Base-by-base conservation (phyloP, 1,140 invertebrate species). In the Drosophila novamexicana region DNA sequence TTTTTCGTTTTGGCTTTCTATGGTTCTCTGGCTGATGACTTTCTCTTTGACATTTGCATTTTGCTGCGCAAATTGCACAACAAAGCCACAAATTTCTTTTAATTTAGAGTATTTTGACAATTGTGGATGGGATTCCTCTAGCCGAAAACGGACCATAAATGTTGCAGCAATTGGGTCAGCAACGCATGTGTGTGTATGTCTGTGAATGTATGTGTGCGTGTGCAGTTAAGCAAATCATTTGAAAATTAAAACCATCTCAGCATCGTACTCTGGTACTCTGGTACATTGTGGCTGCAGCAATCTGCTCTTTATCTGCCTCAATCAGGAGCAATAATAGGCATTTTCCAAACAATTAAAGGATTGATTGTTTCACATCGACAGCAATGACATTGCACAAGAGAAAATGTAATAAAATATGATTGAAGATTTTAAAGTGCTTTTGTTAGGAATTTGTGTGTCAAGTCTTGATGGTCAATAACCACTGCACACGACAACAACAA, bases 11-110 rank as follows among this genome's bases (percentile, higher is more conserved):
- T 79, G n/a, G 44, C 47, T 77, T 65, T 79, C 56, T 29, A 8
- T 29, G 18, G 5, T 18, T 22, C 53, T 56, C 22, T 54, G 45
- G 34, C 16, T 44, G 56, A 58, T 57, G 62, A 54, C 40, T 72
- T 32, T 78, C 12, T 37, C 29, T 77, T 44, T 61, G 42, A 6
- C 47, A 49, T 40, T 62, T 57, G 50, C 40, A 65, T 67, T 62
- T 40, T 37, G 37, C 61, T 56, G 34, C 47, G 32, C 57, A 75
- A 82, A 69, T 68, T 65, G 42, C 45, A 22, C 45, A 54, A 69
- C 62, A 83, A 76, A 65, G 62, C 64, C 61, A 49, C 45, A 70
- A 84, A 70, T 57, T 58, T 79, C 40, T 64, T 44, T 75, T 71
- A 44, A 74, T 67, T 86, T 78, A 52, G 34, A 53, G 59, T 34